Evolutionary conservation across 2,888 invertebrate genomes (phyloP).

Genomic region (Platycheirus albimanus): DNA sequence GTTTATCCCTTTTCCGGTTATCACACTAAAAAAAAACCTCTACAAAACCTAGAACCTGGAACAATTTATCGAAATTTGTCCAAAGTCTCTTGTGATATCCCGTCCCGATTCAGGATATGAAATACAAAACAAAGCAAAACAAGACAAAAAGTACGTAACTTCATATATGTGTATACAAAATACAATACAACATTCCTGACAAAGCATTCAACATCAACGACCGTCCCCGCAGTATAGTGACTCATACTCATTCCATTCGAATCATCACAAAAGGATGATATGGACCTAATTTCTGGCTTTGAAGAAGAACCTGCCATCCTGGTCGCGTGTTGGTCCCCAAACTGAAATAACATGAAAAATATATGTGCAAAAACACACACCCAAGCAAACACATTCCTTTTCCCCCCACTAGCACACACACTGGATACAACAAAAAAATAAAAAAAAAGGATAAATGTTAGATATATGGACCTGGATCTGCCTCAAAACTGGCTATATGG

Average conservation of each 20-base stretch:
- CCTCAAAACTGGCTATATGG: background rate
- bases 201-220: constrained; percentile 18
- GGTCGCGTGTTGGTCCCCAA: background rate
- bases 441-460: constrained; percentile 40
- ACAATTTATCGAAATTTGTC: constrained; percentile 61
- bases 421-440: too few relatives aligned
- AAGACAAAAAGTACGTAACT: constrained; percentile 28
- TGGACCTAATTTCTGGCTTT: constrained; percentile 58
- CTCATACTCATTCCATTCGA: background rate
- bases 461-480: constrained; percentile 15
- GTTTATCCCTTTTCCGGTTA: constrained; percentile 38
- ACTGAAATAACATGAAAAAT: constrained; percentile 53
- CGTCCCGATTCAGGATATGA: constrained; percentile 5
- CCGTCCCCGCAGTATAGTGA: too few relatives aligned
- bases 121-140: constrained; percentile 43
- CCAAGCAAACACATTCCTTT: background rate
- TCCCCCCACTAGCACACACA: too few relatives aligned
- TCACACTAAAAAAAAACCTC: constrained; percentile 59
- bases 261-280: constrained; percentile 44
- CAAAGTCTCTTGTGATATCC: constrained; percentile 1
- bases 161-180: too few relatives aligned
- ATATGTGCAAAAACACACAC: background rate
- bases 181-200: constrained; percentile 29
- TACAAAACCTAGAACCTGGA: constrained; percentile 40
- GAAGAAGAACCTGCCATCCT: constrained; percentile 16